Percentiles rank a stretch among this genome's conserved stretches.
These are phyloP conservation scores for Ferrisia virgata DNA, from an alignment of 2,888 invertebrate species.

Conservation along the genomic window DNA sequence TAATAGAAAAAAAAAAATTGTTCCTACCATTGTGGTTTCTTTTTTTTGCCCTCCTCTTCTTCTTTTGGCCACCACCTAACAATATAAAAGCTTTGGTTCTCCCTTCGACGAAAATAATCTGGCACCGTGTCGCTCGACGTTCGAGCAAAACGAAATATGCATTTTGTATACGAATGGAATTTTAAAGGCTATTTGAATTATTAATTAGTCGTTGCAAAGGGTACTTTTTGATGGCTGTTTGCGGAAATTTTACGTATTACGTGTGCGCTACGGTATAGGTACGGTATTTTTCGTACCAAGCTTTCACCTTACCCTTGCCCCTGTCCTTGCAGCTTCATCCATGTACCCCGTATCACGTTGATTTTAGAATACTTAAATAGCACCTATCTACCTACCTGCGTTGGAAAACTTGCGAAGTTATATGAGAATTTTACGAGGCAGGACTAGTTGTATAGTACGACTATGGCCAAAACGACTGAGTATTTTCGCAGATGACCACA, in stretches of 20 bases:
- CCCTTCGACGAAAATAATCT: not conserved
- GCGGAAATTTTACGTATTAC: not conserved
- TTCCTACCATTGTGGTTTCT: not conserved
- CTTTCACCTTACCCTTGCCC: too few species aligned
- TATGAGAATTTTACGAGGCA: not conserved
- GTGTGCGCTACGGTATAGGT: not conserved
- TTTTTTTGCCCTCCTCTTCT: too few species aligned
- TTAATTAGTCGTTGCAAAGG: not conserved
- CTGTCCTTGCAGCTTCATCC: not conserved
- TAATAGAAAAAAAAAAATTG: not conserved
- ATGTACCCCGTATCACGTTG: not conserved
- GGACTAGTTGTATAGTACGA: not conserved
- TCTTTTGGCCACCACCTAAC: not conserved
- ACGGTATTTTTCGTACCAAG: too few species aligned
- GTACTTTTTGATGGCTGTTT: not conserved
- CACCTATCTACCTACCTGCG: too few species aligned
- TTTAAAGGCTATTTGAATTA: constrained; percentile 30
- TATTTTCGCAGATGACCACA: not conserved
- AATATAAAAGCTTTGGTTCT: not conserved
- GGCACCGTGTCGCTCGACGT: not conserved
- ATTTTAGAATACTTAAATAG: not conserved
- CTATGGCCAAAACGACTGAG: not conserved
- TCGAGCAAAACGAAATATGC: not conserved
- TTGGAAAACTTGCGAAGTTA: not conserved
- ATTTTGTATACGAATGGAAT: constrained; percentile 25